phyloP scores from a whole-genome alignment of 92 coral and sea anemone genomes.

The Epizoanthus rinbou region DNA sequence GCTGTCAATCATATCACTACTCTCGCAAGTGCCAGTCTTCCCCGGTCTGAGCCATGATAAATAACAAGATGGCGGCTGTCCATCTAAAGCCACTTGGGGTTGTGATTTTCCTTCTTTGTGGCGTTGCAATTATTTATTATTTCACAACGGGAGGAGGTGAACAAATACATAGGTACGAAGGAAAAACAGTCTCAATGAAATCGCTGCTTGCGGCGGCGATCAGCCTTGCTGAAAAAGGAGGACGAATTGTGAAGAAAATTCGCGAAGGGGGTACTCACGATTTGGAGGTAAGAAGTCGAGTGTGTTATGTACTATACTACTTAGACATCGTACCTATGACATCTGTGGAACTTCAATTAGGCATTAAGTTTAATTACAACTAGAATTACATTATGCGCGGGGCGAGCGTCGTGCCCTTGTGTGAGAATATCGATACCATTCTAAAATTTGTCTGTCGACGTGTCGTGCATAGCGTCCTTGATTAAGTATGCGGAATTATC shows the following conservation, averaged over 20 bases:
- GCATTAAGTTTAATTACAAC: too few relatives aligned
- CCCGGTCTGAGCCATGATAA: background rate
- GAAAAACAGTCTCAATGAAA: constrained; percentile 40
- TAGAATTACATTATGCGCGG: too few relatives aligned
- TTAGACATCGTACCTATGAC: too few relatives aligned
- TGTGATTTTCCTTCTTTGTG: constrained; percentile 32
- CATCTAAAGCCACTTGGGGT: constrained; percentile 35
- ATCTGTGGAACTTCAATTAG: too few relatives aligned
- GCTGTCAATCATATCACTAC: too few relatives aligned
- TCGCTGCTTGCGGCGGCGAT: constrained; percentile 30
- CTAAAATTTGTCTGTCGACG: too few relatives aligned
- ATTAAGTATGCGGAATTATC: too few relatives aligned
- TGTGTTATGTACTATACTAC: too few relatives aligned
- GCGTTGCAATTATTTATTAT: constrained; percentile 31
- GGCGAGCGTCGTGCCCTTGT: too few relatives aligned
- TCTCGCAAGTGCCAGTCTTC: constrained; percentile 15
- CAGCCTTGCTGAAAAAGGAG: constrained; percentile 39
- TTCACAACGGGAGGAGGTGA: constrained; percentile 45
- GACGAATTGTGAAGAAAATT: constrained; percentile 22
- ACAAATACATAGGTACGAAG: constrained; percentile 27
- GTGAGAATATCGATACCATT: too few relatives aligned
- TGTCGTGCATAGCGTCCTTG: too few relatives aligned
- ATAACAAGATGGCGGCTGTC: constrained; percentile 29
- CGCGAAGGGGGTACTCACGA: constrained; percentile 21
- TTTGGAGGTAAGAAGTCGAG: constrained; percentile 19